A percentile compares a stretch with the other conserved stretches of the same genome.
phyloP scores from a whole-genome alignment of 2,113 vertebrate genomes.

The Cettia cetti region DNA sequence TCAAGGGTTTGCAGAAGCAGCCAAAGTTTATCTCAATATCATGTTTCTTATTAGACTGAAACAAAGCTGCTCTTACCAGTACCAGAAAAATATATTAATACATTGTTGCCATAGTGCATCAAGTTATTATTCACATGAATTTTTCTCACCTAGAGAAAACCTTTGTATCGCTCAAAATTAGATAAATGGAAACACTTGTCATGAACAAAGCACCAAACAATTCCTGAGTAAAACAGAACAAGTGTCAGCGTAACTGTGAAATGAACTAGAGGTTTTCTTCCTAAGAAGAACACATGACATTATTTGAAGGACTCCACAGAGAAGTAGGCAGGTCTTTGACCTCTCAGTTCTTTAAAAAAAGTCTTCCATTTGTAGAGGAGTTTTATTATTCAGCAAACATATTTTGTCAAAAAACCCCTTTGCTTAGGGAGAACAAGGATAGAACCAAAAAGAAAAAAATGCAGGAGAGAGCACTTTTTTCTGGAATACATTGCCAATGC shows the following conservation, averaged over 20 bases:
- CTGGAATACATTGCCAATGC: neutral
- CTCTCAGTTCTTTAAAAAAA: neutral
- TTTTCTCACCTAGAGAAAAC: neutral
- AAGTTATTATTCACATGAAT: neutral
- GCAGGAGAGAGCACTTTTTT: neutral
- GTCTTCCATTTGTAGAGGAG: neutral
- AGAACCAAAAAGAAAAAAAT: neutral
- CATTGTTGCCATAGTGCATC: neutral
- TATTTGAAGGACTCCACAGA: neutral
- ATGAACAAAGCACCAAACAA: neutral
- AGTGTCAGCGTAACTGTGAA: neutral
- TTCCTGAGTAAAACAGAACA: neutral
- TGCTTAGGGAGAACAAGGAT: neutral
- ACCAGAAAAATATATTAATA: neutral
- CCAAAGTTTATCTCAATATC: neutral
- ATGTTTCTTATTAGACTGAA: neutral
- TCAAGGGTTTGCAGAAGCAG: neutral
- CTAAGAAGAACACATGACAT: neutral
- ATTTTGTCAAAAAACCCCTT: neutral
- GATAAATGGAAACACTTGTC: neutral
- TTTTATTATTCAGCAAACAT: neutral
- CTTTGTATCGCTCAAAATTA: neutral
- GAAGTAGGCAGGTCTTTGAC: neutral
- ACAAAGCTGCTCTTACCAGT: neutral
- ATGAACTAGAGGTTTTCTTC: neutral